A percentile compares a stretch with the other conserved stretches of the same genome.
phyloP scores from a whole-genome alignment of 2,113 vertebrate species.

The Raja brachyura region DNA sequence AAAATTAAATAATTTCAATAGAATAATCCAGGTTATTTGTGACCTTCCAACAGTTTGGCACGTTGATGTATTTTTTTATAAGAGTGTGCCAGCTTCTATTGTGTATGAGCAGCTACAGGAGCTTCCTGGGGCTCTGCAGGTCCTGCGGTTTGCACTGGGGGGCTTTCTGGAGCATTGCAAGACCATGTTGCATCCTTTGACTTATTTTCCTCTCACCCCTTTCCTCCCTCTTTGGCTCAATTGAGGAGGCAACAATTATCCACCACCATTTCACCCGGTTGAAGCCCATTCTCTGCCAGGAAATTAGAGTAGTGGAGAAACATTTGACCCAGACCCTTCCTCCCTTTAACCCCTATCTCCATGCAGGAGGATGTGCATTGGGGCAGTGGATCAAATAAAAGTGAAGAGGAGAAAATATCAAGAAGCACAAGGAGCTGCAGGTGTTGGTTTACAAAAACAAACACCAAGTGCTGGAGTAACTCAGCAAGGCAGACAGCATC shows the following conservation, averaged over 20 bases:
- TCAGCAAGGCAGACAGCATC: too few species aligned
- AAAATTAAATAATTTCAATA: constrained; percentile 25
- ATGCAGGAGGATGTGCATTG: background rate
- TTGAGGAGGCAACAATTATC: background rate
- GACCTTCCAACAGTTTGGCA: background rate
- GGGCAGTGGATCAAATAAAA: background rate
- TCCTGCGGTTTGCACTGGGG: background rate
- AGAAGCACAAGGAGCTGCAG: too few species aligned
- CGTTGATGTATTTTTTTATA: background rate
- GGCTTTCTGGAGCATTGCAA: background rate
- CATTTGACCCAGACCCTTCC: background rate
- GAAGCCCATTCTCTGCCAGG: background rate
- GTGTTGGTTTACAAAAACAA: too few species aligned
- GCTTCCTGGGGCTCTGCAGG: background rate
- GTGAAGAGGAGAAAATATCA: background rate
- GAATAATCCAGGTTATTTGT: background rate
- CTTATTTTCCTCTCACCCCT: too few species aligned
- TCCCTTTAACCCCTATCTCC: background rate
- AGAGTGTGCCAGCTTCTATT: background rate
- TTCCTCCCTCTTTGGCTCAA: too few species aligned
- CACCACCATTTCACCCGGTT: background rate
- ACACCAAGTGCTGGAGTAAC: too few species aligned
- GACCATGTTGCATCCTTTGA: background rate
- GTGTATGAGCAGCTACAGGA: background rate
- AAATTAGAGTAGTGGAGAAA: background rate